A percentile compares a stretch with the other conserved stretches of the same genome.
phyloP scores from a whole-genome alignment of 1,140 invertebrate genomes.

The Stenopsyche tienmushanensis region DNA sequence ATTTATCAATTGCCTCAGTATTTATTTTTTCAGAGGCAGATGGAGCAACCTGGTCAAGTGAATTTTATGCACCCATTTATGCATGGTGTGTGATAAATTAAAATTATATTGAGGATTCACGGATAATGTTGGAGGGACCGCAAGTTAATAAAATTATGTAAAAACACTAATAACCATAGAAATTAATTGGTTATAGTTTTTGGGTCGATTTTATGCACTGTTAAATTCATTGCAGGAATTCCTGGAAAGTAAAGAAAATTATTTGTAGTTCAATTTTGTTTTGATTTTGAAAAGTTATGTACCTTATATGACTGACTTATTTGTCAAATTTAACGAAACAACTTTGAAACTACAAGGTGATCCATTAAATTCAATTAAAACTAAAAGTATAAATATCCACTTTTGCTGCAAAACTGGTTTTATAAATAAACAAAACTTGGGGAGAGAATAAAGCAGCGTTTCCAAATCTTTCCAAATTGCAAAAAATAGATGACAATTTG shows the following conservation, averaged over 20 bases:
- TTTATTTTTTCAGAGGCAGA: too few relatives aligned
- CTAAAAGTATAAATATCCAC: background rate
- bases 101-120: too few relatives aligned
- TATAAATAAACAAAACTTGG: background rate
- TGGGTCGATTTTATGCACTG: background rate
- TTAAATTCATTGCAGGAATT: background rate
- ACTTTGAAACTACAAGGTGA: background rate
- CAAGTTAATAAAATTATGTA: too few relatives aligned
- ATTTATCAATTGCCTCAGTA: too few relatives aligned
- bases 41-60: too few relatives aligned
- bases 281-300: background rate
- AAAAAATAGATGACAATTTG: background rate
- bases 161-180: too few relatives aligned
- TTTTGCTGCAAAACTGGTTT: too few relatives aligned
- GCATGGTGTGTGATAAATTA: too few relatives aligned
- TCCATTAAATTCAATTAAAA: background rate
- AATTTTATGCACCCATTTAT: too few relatives aligned
- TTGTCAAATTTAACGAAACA: background rate
- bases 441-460: background rate
- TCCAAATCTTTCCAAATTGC: background rate
- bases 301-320: background rate
- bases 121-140: too few relatives aligned
- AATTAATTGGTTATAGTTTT: background rate
- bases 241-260: background rate
- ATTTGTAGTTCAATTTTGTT: background rate